Evolutionary conservation across 2,113 vertebrate species (phyloP), one percentile per base, ranked within the genome.

Genomic region (Grammomys surdaster): DNA sequence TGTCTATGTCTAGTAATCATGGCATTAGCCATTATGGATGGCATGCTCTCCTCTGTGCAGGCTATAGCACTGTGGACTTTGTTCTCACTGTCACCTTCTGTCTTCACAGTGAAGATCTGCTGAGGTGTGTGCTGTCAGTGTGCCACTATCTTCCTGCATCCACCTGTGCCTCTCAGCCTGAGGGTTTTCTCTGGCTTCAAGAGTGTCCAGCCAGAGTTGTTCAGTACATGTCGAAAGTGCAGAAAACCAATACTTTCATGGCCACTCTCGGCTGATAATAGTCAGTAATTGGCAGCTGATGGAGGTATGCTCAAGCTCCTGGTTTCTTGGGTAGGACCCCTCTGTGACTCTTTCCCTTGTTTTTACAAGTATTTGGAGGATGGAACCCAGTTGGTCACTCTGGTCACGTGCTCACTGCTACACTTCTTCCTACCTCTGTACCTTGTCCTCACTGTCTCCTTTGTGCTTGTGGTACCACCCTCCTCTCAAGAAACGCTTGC

Each of bases 401-500:
- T 2, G 36, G 10, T 48, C 51, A 88, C 40, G 11, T 81, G 43
- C 14, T 89, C 31, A 16, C 13, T 24, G 28, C 24, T 31, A 2
- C 60, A 40, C 12, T 78, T 84, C 26, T 58, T 89, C 7, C 17
- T 26, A 10, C 7, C 13, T 20, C 43, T 26, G 0, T 20, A 1
- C 51, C 8, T 0, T 7, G 43, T 51, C 4, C 10, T 5, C 1
- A 0, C 4, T 58, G 51, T 67, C 33, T 76, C 51, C 22, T 16
- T 60, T 43, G 9, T 19, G 1, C 4, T 28, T 51, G 43, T 56
- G 16, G 6, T 43, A 40, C 46, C 5, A 48, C 65, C 28, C 46
- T n/a, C 11, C 2, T 88, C 33, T 51, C 67, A n/a, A 13, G 46
- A 60, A 80, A 80, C 31, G 40, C 24, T 84, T 54, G 46, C 4